Base-by-base conservation (phyloP, 2,797 vertebrate species). In the Sciaenops ocellatus region DNA sequence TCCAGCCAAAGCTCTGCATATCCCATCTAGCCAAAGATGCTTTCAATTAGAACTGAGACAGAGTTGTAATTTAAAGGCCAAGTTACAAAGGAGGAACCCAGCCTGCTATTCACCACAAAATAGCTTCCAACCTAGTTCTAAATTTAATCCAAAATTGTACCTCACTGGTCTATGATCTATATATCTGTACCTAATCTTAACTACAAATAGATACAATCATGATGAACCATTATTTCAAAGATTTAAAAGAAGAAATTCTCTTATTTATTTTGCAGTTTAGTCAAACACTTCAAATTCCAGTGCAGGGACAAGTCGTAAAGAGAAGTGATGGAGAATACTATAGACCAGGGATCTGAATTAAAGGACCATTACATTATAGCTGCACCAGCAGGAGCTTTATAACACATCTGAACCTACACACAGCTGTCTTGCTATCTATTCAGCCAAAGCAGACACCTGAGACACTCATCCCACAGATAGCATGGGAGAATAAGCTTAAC, bases 21-120 rank as follows among this genome's bases (percentile, higher is more conserved):
- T 79, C 79, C 72, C 76, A 77, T 66, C 57, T 64, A 69, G 73
- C 76, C 68, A 86, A 87, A 79, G 73, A 89, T 77, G 77, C 78
- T 91, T 93, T 85, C 81, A 82, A 84, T 85, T 89, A 92, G 59
- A 91, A 79, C 51, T 0, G 11, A 82, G 75, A 79, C 63, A 83
- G 73, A 76, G 75, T 50, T 86, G 76, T 83, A 85, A 88, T 86
- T 85, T 90, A 86, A 79, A 79, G 76, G 69, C 79, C 57, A 86
- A 46, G 63, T 71, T 70, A 70, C 44, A 72, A 84, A 79, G 68
- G 34, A 83, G 73, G 50, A 80, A 70, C 55, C 57, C 66, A 80
- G 76, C 20, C 64, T 44, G 42, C 48, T 66, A 38, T 42, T 88
- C 44, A 63, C 78, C 72, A 74, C 63, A 70, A 65, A 84, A 71